These are phyloP conservation scores for Apodemia hepburni DNA, from an alignment of 2,888 invertebrate species.

Conservation along the genomic window DNA sequence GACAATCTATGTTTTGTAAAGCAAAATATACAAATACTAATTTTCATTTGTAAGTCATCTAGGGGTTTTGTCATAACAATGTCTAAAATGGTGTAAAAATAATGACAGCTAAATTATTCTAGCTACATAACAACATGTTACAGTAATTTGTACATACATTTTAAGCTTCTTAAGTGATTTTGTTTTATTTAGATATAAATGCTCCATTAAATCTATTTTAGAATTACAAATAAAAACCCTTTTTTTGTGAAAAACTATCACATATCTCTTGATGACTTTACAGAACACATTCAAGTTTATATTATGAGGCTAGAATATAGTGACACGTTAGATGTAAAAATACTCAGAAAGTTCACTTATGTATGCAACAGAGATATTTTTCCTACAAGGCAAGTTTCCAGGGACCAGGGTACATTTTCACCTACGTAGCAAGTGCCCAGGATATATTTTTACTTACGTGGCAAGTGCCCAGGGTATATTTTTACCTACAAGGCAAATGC, in stretches of 20 bases:
- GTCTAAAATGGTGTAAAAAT: conserved; percentile 29
- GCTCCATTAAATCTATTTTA: not conserved
- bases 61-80: conserved; percentile 24
- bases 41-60: conserved; percentile 7
- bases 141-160: conserved; percentile 67
- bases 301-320: not conserved
- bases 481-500: too few relatives aligned
- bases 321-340: not conserved
- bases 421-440: too few relatives aligned
- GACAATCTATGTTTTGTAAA: not conserved
- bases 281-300: not conserved
- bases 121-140: conserved; percentile 60
- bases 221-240: not conserved
- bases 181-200: conserved; percentile 24
- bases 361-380: too few relatives aligned
- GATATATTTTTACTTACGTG: too few relatives aligned
- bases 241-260: not conserved
- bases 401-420: too few relatives aligned
- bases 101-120: conserved; percentile 59
- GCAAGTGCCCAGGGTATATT: too few relatives aligned
- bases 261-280: not conserved
- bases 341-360: not conserved
- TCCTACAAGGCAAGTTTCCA: too few relatives aligned
- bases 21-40: conserved; percentile 1
- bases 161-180: conserved; percentile 56